Evolutionary conservation across 2,797 vertebrate genomes (phyloP).

Genomic region (Leptatherina wallacei): DNA sequence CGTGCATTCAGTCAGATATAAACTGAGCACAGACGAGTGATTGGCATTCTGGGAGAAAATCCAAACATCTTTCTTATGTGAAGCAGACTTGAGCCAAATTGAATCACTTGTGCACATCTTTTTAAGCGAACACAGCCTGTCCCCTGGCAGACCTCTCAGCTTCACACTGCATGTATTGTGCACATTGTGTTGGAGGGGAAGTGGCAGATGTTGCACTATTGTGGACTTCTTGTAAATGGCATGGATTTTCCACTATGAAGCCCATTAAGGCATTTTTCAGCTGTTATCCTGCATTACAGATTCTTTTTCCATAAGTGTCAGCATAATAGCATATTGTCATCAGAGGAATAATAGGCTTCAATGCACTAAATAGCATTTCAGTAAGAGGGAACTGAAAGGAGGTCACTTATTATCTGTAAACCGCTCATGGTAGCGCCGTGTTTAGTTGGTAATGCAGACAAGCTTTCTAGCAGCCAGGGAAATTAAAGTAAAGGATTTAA

Average conservation of each 20-base stretch:
- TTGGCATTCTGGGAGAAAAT: conserved; percentile 58
- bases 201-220: conserved; percentile 49
- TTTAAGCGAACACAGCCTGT: conserved; percentile 30
- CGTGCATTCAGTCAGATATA: conserved; percentile 19
- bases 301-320: conserved; percentile 29
- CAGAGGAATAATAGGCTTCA: conserved; percentile 36
- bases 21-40: conserved; percentile 24
- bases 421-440: conserved; percentile 19
- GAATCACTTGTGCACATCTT: conserved; percentile 49
- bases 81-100: conserved; percentile 50
- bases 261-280: conserved; percentile 22
- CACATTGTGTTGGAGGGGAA: conserved; percentile 40
- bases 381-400: conserved; percentile 29
- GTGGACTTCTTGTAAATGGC: conserved; percentile 29
- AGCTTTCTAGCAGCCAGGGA: conserved; percentile 21
- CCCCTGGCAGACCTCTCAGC: conserved; percentile 36
- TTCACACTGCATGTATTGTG: neutral
- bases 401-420: conserved; percentile 30
- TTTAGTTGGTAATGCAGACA: conserved; percentile 35
- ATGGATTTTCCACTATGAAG: conserved; percentile 39
- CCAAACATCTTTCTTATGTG: conserved; percentile 53
- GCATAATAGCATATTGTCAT: conserved; percentile 55
- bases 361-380: conserved; percentile 29
- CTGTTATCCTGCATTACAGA: conserved; percentile 28
- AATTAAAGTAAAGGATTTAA: conserved; percentile 40